phyloP scores from a whole-genome alignment of 35 echinoderm and acorn worm species.

The Lytechinus variegatus region DNA sequence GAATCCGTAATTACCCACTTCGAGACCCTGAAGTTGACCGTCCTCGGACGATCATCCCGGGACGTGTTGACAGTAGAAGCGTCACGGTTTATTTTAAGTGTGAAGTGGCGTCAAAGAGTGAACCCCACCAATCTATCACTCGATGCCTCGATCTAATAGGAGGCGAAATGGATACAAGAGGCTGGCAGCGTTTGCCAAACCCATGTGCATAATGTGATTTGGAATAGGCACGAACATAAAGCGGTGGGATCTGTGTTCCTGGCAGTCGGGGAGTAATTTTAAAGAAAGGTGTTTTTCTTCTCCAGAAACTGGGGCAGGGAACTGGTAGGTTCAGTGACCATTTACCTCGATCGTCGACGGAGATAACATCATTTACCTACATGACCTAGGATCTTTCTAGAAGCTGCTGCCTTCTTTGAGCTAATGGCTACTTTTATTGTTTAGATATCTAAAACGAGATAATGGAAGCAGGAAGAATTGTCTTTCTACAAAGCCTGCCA shows the following conservation, averaged over 20 bases:
- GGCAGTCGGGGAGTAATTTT: neutral
- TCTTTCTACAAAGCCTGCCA: no score
- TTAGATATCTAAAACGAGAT: neutral
- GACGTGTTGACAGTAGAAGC: neutral
- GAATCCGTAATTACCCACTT: no score
- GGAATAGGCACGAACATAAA: neutral
- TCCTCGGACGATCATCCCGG: neutral
- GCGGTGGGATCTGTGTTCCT: neutral
- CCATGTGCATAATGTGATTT: conserved; percentile 42
- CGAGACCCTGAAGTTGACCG: neutral
- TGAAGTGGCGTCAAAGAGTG: neutral
- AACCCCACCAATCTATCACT: neutral
- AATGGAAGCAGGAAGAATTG: no score
- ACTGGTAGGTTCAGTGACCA: neutral
- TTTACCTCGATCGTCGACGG: neutral
- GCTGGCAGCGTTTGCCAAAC: neutral
- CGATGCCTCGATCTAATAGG: conserved; percentile 12
- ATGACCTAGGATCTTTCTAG: neutral
- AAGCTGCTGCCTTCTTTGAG: neutral
- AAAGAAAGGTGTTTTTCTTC: neutral
- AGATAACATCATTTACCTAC: neutral
- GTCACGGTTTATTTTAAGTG: neutral
- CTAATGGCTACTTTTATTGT: neutral
- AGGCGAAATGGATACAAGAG: conserved; percentile 22
- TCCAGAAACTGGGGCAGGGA: neutral